Base-by-base conservation (phyloP, 2,797 vertebrate genomes). In the Benthosema pterotum region DNA sequence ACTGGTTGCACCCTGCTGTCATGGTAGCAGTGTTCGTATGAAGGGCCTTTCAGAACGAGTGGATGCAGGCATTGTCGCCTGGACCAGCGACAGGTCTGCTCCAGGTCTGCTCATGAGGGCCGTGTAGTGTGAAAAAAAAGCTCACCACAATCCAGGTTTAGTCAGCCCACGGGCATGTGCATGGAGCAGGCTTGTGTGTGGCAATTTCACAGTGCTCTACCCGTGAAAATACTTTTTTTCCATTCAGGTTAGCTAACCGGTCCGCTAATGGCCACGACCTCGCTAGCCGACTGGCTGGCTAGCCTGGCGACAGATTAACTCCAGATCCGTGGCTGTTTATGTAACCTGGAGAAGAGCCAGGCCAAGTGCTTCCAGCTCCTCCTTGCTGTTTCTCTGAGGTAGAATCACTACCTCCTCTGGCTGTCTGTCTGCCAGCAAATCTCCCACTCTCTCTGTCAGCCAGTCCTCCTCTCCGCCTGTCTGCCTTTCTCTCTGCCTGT, bases 311-410 rank as follows among this genome's bases (percentile, higher is more conserved):
- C 71, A 86, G 87, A 88, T 86, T 81, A 83, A 79, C 55, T 82
- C 79, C 75, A 87, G 83, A 83, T 77, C 80, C 67, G 77, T 65
- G 76, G 63, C 76, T 85, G 79, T 87, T 91, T 87, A 85, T 80
- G 78, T 88, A 89, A 89, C 85, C 73, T 75, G 81, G 82, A 71
- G 70, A 82, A 74, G 50, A 81, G 77, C 68, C 78, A 83, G 78
- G 32, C 8, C 32, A 70, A 68, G 71, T 60, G 70, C 71, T 79
- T 80, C 75, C 75, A 78, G 82, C 75, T 22, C 19, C 32, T 38
- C 32, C 32, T 38, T 9, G 2, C 49, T 22, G 60, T 51, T 60
- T 43, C 52, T 54, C 55, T 19, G 68, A 52, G 63, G 28, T 61
- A 49, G 12, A 63, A 11, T 32, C 28, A 4, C 28, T 1, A 32